phyloP scores from a whole-genome alignment of 2,888 invertebrate genomes.

The Aricia artaxerxes region DNA sequence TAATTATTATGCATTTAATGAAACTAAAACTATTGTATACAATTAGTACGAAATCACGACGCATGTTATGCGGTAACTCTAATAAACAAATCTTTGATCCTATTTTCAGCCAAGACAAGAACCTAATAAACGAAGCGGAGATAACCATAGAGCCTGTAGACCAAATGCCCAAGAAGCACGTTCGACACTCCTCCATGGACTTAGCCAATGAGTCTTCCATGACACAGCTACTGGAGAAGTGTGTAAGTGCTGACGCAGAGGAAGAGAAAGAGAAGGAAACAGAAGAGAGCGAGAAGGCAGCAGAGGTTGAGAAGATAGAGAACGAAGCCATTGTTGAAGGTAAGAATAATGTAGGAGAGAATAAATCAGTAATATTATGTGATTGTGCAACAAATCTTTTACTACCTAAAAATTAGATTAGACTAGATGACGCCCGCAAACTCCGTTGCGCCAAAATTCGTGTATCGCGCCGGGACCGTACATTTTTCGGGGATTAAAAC shows the following conservation, averaged over 20 bases:
- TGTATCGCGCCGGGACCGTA: no score
- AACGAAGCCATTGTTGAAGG: conserved; percentile 38
- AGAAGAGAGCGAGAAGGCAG: conserved; percentile 38
- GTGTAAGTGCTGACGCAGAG: conserved; percentile 54
- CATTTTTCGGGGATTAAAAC: no score
- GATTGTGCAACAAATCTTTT: no score
- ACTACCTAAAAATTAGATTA: no score
- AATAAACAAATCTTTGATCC: not conserved
- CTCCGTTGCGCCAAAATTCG: no score
- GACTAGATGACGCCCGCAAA: no score
- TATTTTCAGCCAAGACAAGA: conserved; percentile 63
- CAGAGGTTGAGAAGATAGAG: conserved; percentile 45
- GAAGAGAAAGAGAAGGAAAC: conserved; percentile 41
- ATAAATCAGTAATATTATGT: no score
- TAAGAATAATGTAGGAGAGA: not conserved
- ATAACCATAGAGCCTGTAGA: conserved; percentile 71
- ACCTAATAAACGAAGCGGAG: conserved; percentile 68
- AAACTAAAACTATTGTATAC: no score
- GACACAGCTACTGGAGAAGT: conserved; percentile 71
- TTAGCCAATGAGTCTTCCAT: conserved; percentile 68
- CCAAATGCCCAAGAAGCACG: conserved; percentile 59
- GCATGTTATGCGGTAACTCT: no score
- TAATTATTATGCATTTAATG: no score
- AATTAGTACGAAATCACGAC: no score
- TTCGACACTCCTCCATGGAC: conserved; percentile 76